Evolutionary conservation across 1,140 invertebrate genomes (phyloP).

Genomic region (Drosophila jambulina): DNA sequence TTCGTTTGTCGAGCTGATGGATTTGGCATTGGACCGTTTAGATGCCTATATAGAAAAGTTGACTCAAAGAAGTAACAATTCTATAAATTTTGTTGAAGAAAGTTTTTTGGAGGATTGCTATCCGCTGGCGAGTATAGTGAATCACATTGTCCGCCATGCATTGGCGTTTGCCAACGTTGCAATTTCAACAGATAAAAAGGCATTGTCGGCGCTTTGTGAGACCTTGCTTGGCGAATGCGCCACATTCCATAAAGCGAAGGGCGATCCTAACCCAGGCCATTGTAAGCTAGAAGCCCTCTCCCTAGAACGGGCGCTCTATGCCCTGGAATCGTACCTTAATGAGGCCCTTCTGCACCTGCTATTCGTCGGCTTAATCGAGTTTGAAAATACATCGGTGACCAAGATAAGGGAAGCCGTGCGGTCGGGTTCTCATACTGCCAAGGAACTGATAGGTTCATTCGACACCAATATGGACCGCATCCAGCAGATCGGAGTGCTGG

Average conservation of each 20-base stretch:
- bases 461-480: slow-evolving; percentile 75
- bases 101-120: slow-evolving; percentile 20
- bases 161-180: slow-evolving; percentile 83
- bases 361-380: slow-evolving; percentile 59
- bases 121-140: slow-evolving; percentile 50
- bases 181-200: slow-evolving; percentile 66
- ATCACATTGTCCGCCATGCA: slow-evolving; percentile 64
- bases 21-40: slow-evolving; percentile 65
- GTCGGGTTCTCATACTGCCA: slow-evolving; percentile 8
- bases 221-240: slow-evolving; percentile 65
- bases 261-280: slow-evolving; percentile 37
- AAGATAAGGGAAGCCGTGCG: slow-evolving; percentile 40
- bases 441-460: slow-evolving; percentile 64
- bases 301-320: slow-evolving; percentile 61
- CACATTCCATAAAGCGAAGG: slow-evolving; percentile 55
- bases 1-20: slow-evolving; percentile 70
- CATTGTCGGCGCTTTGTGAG: slow-evolving; percentile 68
- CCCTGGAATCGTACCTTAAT: slow-evolving; percentile 72
- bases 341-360: slow-evolving; percentile 70
- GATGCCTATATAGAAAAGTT: slow-evolving; percentile 57
- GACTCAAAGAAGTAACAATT: not conserved
- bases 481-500: slow-evolving; percentile 79
- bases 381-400: slow-evolving; percentile 50
- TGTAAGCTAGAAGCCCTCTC: slow-evolving; percentile 71
- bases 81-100: slow-evolving; percentile 2